Conservation (phyloP, 2,888 invertebrate genomes). For the Falcaria lacertinaria region DNA sequence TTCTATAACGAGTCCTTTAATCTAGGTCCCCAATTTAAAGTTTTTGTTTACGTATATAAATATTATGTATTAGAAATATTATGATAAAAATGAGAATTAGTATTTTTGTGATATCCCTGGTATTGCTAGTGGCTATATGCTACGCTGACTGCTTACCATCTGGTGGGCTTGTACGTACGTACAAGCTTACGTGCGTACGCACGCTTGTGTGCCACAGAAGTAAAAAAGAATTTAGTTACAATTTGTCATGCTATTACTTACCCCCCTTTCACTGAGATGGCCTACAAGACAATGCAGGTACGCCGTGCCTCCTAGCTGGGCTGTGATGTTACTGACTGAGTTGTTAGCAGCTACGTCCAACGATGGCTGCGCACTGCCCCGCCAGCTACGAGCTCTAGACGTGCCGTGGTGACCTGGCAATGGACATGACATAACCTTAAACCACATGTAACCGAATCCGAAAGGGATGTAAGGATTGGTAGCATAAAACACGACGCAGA, state of each 20-base stretch:
- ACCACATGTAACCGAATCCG: too few species aligned
- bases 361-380: constrained; percentile 53
- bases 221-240: background rate
- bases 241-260: constrained; percentile 57
- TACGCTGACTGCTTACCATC: too few species aligned
- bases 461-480: too few species aligned
- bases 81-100: too few species aligned
- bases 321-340: constrained; percentile 89
- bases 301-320: constrained; percentile 89
- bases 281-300: constrained; percentile 90
- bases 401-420: constrained; percentile 66
- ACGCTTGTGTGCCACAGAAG: background rate
- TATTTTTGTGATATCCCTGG: too few species aligned
- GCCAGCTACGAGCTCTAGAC: constrained; percentile 65
- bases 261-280: constrained; percentile 86
- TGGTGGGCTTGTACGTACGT: too few species aligned
- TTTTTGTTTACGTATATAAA: too few species aligned
- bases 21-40: too few species aligned
- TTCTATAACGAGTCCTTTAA: too few species aligned
- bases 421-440: background rate
- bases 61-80: too few species aligned
- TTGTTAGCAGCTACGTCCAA: constrained; percentile 81
- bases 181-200: background rate
- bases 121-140: too few species aligned
- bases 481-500: too few species aligned